Conservation (phyloP, 2,797 vertebrate genomes). For the Sphaeramia orbicularis region DNA sequence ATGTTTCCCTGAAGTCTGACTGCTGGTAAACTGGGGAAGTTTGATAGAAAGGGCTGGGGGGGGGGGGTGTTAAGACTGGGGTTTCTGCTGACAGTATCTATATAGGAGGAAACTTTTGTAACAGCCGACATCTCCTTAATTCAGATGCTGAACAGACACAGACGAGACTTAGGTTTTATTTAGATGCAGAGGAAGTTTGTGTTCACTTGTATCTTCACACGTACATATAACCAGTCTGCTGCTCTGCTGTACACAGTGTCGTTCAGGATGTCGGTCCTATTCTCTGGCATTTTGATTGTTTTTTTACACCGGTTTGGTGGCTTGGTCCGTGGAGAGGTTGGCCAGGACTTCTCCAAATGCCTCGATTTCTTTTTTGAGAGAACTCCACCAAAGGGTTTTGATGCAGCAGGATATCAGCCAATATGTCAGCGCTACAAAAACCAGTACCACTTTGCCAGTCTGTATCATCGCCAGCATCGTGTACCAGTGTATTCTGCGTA, state of each 20-base stretch:
- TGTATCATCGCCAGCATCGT: constrained; percentile 61
- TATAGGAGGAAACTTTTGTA: constrained; percentile 37
- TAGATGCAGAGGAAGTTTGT: background rate
- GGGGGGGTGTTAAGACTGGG: constrained; percentile 9
- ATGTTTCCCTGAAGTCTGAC: constrained; percentile 38
- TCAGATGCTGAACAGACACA: constrained; percentile 9
- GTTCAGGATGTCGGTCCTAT: constrained; percentile 21
- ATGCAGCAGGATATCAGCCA: constrained; percentile 31
- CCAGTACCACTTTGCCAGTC: constrained; percentile 74
- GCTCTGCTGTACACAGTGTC: constrained; percentile 24
- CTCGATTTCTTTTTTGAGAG: constrained; percentile 66
- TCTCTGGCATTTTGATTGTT: constrained; percentile 40
- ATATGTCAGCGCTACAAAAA: constrained; percentile 80
- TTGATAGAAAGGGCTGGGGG: background rate
- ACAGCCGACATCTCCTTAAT: background rate
- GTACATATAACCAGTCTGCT: background rate
- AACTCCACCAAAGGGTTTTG: constrained; percentile 60
- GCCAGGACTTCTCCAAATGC: constrained; percentile 65
- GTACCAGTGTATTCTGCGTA: constrained; percentile 74
- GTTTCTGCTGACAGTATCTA: constrained; percentile 21
- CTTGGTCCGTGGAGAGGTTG: constrained; percentile 59
- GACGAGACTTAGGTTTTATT: constrained; percentile 1
- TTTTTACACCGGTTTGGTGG: constrained; percentile 44
- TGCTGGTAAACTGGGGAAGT: constrained; percentile 33
- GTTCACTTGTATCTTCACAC: background rate